Conservation (phyloP, 1,140 invertebrate genomes). For the Polypedilum vanderplanki region DNA sequence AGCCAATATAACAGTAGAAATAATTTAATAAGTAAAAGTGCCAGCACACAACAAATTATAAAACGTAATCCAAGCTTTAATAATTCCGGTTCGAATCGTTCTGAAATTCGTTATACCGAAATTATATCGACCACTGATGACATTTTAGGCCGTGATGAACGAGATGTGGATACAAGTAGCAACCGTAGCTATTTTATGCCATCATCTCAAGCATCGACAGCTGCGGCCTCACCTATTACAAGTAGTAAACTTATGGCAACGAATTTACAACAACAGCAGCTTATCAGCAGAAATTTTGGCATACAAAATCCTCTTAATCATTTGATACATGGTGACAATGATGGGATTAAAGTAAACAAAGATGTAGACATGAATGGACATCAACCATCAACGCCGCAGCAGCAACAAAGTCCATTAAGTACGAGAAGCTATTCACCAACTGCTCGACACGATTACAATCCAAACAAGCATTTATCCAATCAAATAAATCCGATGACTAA, state of each 20-base stretch:
- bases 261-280: conserved; percentile 4
- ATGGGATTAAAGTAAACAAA: neutral
- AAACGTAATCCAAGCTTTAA: conserved; percentile 13
- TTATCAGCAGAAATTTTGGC: conserved; percentile 20
- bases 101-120: conserved; percentile 16
- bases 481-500: neutral
- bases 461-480: conserved; percentile 3
- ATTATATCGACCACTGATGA: neutral
- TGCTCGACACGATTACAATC: neutral
- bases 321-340: neutral
- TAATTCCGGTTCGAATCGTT: conserved; percentile 21
- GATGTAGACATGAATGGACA: neutral
- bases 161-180: conserved; percentile 17
- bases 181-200: conserved; percentile 10
- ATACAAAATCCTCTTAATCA: conserved; percentile 23
- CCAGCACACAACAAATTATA: neutral
- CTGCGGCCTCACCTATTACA: neutral
- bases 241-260: conserved; percentile 9
- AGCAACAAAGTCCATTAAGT: neutral
- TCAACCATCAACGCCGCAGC: neutral
- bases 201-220: neutral
- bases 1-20: conserved; percentile 21
- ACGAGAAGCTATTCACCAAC: neutral
- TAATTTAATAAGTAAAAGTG: conserved; percentile 21
- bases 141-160: neutral